phyloP scores from a whole-genome alignment of 2,113 vertebrate genomes.

The Toxostoma redivivum region DNA sequence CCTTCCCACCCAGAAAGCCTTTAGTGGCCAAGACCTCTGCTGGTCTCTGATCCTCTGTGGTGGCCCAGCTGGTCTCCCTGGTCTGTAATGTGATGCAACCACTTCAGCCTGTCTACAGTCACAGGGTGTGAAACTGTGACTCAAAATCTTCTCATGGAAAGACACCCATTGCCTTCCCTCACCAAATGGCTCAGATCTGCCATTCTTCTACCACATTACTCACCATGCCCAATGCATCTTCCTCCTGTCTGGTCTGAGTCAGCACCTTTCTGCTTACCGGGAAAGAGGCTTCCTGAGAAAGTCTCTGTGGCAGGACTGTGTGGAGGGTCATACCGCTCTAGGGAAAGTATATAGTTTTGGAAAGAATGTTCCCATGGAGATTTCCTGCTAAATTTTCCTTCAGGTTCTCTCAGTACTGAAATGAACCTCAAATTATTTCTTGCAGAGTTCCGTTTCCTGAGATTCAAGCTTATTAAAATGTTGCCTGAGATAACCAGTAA shows the following conservation, averaged over 20 bases:
- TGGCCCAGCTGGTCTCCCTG: neutral
- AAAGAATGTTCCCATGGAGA: neutral
- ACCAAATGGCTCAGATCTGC: neutral
- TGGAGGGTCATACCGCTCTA: neutral
- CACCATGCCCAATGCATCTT: neutral
- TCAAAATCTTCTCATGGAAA: neutral
- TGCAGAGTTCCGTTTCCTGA: neutral
- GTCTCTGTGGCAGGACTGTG: neutral
- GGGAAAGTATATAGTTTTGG: neutral
- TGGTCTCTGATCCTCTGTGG: neutral
- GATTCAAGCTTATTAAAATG: constrained; percentile 15
- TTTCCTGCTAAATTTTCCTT: neutral
- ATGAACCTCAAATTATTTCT: neutral
- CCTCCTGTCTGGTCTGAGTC: neutral
- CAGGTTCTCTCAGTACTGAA: neutral
- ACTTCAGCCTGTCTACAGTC: neutral
- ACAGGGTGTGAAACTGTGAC: neutral
- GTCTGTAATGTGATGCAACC: neutral
- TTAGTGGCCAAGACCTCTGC: neutral
- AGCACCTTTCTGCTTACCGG: neutral
- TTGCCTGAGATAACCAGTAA: constrained; percentile 6
- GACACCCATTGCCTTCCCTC: neutral
- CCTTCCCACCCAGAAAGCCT: neutral
- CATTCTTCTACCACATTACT: neutral
- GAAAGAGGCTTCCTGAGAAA: neutral